phyloP scores from a whole-genome alignment of 2,797 vertebrate genomes.

The Eulemur albifrons region DNA sequence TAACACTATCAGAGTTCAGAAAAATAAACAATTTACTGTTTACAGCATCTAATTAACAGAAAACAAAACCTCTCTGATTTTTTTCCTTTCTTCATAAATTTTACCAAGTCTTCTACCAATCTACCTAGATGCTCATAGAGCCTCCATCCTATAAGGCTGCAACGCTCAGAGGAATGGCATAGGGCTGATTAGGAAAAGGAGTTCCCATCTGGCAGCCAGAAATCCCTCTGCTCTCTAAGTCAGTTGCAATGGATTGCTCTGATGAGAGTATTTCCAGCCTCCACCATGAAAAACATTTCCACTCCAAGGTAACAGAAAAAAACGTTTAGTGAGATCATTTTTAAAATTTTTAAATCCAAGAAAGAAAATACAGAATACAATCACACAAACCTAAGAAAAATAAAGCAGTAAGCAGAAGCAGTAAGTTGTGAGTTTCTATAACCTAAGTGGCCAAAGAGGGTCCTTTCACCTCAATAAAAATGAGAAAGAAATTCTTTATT shows the following conservation, averaged over 20 bases:
- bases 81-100: not conserved
- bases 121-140: not conserved
- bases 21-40: not conserved
- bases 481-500: not conserved
- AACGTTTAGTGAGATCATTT: not conserved
- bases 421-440: not conserved
- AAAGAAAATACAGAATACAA: slow-evolving; percentile 5
- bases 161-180: not conserved
- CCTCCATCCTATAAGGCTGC: not conserved
- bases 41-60: not conserved
- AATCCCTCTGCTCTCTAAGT: not conserved
- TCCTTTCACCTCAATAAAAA: not conserved
- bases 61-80: not conserved
- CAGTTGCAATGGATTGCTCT: not conserved
- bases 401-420: not conserved
- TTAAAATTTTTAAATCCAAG: not conserved
- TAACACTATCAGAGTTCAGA: not conserved
- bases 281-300: not conserved
- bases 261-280: not conserved
- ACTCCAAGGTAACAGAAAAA: not conserved
- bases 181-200: not conserved
- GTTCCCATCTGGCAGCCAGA: not conserved
- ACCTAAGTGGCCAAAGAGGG: not conserved
- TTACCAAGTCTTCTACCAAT: not conserved
- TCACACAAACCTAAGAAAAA: slow-evolving; percentile 39